A percentile compares a stretch with the other conserved stretches of the same genome.
Conservation (phyloP, 2,113 vertebrate genomes). For the Piprites chloris region DNA sequence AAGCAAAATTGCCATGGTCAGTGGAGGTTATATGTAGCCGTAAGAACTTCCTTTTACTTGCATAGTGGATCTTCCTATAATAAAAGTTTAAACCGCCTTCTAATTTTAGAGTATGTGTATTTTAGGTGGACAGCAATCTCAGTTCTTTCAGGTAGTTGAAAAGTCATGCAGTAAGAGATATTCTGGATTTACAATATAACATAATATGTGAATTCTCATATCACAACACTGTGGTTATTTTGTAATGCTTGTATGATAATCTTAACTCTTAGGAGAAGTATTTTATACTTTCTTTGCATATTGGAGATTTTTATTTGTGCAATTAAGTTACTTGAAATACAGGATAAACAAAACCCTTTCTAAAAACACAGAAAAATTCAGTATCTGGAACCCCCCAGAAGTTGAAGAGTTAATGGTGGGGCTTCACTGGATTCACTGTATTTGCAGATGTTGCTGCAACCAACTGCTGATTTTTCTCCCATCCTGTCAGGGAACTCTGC, state of each 20-base stretch:
- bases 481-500: slow-evolving; percentile 71
- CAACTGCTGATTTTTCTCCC: slow-evolving; percentile 64
- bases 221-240: background rate
- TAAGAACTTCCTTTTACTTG: background rate
- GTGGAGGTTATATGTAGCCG: background rate
- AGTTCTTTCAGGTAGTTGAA: background rate
- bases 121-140: background rate
- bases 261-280: background rate
- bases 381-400: background rate
- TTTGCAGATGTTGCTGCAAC: slow-evolving; percentile 76
- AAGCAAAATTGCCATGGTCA: background rate
- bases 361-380: background rate
- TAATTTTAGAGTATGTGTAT: background rate
- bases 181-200: background rate
- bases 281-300: background rate
- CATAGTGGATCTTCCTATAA: background rate
- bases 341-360: background rate
- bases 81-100: background rate
- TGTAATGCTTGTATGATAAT: background rate
- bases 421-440: slow-evolving; percentile 37
- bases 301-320: background rate
- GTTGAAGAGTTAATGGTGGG: slow-evolving; percentile 64
- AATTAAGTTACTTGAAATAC: background rate
- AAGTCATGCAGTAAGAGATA: background rate
- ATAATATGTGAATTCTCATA: background rate